Conservation (phyloP, 2,888 invertebrate genomes). For the Rhynchonema sp. region DNA sequence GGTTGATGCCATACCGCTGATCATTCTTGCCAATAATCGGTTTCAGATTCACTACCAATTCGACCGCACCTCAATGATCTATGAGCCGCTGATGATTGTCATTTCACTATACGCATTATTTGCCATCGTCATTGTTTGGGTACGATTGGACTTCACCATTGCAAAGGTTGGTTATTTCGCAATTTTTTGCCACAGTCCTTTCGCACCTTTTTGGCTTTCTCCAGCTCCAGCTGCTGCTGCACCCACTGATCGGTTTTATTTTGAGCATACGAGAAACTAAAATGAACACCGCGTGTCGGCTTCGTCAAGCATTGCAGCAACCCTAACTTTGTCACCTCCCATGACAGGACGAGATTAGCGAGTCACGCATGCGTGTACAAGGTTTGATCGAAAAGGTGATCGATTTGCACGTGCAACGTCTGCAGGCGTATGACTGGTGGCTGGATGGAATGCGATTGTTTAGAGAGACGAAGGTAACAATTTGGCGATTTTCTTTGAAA, state of each 20-base stretch:
- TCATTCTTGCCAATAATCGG: background rate
- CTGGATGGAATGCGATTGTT: conserved; percentile 43
- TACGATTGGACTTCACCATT: conserved; percentile 86
- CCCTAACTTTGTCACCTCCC: too few relatives aligned
- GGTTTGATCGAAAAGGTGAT: conserved; percentile 38
- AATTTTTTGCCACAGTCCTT: too few relatives aligned
- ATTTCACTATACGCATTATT: conserved; percentile 72
- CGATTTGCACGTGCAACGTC: conserved; percentile 41
- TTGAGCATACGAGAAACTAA: too few relatives aligned
- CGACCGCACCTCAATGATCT: conserved; percentile 61
- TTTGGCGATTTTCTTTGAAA: too few relatives aligned
- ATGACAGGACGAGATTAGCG: conserved; percentile 37
- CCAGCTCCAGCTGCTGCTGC: too few relatives aligned
- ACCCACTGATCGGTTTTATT: too few relatives aligned
- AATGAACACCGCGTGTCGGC: too few relatives aligned
- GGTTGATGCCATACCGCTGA: too few relatives aligned
- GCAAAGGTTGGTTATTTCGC: conserved; percentile 33
- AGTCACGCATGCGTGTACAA: conserved; percentile 33
- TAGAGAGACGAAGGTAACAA: conserved; percentile 38
- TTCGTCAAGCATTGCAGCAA: too few relatives aligned
- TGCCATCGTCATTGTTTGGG: conserved; percentile 71
- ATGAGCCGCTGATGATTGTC: conserved; percentile 76
- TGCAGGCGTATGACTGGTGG: conserved; percentile 41
- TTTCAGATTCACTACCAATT: conserved; percentile 58
- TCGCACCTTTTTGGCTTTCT: too few relatives aligned